A percentile compares a stretch with the other conserved stretches of the same genome.
phyloP scores from a whole-genome alignment of 2,113 vertebrate species.

The Gavialis gangeticus region DNA sequence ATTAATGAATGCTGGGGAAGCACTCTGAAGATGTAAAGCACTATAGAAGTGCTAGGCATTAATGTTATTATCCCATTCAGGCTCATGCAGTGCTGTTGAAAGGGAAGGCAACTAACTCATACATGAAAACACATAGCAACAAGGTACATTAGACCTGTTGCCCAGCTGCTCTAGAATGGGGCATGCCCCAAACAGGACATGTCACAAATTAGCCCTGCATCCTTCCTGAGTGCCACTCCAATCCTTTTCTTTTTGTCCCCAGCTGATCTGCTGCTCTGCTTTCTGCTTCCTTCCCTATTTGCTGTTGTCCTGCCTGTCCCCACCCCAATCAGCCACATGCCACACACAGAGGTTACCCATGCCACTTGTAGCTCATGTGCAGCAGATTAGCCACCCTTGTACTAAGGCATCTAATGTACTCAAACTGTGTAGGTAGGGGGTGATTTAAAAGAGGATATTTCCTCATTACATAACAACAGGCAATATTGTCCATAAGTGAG shows the following conservation, averaged over 20 bases:
- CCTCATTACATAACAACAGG: accelerated
- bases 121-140: not conserved
- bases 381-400: not conserved
- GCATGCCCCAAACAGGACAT: too few species aligned
- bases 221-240: too few species aligned
- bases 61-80: not conserved
- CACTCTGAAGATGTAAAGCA: not conserved
- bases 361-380: too few species aligned
- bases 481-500: not conserved
- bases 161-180: not conserved
- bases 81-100: not conserved
- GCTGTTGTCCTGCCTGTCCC: too few species aligned
- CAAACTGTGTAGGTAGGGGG: accelerated
- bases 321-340: too few species aligned
- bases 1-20: not conserved
- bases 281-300: too few species aligned
- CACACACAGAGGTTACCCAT: too few species aligned
- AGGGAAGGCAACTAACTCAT: not conserved
- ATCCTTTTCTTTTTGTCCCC: too few species aligned
- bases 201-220: too few species aligned
- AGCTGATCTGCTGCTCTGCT: too few species aligned
- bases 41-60: not conserved
- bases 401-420: not conserved
- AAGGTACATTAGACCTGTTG: not conserved
- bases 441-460: too few species aligned